These are phyloP conservation scores for Leptobrachium leishanense DNA, from an alignment of 2,113 vertebrate genomes.

Conservation along the genomic window DNA sequence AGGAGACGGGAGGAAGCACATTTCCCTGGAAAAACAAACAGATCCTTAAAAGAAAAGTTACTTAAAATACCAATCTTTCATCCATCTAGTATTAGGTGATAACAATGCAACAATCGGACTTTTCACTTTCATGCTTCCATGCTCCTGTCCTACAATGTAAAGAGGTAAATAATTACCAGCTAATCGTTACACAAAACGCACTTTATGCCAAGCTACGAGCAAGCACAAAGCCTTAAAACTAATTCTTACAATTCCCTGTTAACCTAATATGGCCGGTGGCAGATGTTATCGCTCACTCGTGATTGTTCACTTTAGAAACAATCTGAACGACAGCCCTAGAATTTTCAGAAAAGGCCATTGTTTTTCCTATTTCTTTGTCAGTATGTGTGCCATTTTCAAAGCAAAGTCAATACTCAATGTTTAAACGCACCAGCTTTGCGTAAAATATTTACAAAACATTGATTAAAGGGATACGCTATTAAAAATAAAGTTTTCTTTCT, in stretches of 20 bases:
- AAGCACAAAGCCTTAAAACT: not conserved
- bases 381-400: too few relatives aligned
- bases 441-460: too few relatives aligned
- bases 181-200: not conserved
- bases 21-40: constrained; percentile 54
- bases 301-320: too few relatives aligned
- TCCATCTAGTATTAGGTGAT: not conserved
- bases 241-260: too few relatives aligned
- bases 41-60: constrained; percentile 56
- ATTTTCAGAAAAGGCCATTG: too few relatives aligned
- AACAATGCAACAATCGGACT: not conserved
- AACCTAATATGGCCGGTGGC: not conserved
- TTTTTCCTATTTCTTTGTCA: too few relatives aligned
- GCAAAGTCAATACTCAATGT: too few relatives aligned
- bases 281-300: too few relatives aligned
- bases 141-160: not conserved
- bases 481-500: too few relatives aligned
- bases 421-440: too few relatives aligned
- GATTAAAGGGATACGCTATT: too few relatives aligned
- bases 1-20: not conserved
- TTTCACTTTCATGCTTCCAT: not conserved
- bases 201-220: not conserved
- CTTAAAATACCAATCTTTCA: constrained; percentile 10
- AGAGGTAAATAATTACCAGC: not conserved
- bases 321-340: too few relatives aligned